These are phyloP conservation scores for Ciconia maguari DNA, from an alignment of 2,113 vertebrate species.

Conservation along the genomic window DNA sequence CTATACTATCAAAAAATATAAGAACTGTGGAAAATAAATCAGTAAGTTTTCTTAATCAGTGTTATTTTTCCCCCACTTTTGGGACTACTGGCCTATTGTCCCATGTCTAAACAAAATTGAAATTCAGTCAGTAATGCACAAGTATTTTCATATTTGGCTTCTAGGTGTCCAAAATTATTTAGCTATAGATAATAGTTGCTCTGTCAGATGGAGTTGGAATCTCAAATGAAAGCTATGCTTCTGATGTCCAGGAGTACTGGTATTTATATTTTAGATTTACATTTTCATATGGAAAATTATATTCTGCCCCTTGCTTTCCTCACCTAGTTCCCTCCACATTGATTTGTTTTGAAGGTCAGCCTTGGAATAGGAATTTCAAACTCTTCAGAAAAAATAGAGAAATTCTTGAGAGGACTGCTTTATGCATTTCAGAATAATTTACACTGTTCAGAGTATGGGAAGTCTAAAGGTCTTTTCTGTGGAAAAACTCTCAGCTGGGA, in stretches of 20 bases:
- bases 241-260: background rate
- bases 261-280: background rate
- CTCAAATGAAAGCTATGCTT: background rate
- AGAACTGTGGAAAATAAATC: background rate
- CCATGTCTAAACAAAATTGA: background rate
- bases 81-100: background rate
- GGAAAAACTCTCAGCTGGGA: background rate
- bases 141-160: background rate
- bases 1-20: background rate
- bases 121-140: background rate
- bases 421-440: background rate
- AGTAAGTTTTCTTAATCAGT: background rate
- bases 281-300: background rate
- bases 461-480: background rate
- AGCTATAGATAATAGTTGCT: background rate
- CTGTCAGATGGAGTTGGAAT: background rate
- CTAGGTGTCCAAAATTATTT: background rate
- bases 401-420: background rate
- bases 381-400: background rate
- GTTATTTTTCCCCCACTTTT: background rate
- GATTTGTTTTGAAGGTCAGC: background rate
- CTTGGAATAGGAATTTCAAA: background rate
- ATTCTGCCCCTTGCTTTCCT: background rate
- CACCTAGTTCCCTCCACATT: background rate
- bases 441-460: background rate